These are phyloP conservation scores for Drosophila nr. perissopoda DNA, from an alignment of 2,888 invertebrate species.

Conservation along the genomic window DNA sequence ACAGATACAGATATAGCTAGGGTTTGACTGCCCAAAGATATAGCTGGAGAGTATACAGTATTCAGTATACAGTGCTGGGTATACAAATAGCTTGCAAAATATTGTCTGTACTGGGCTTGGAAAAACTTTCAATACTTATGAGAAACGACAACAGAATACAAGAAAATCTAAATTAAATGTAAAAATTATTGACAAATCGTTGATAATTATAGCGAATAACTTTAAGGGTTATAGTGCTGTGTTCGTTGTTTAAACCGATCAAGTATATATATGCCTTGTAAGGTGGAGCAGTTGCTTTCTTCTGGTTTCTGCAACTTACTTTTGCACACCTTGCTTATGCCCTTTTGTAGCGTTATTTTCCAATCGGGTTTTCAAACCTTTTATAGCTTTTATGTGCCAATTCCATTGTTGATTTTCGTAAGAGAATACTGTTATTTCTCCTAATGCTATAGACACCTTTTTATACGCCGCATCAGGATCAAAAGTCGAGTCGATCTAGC, in stretches of 20 bases:
- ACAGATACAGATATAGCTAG: slow-evolving; percentile 20
- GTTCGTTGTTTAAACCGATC: not conserved
- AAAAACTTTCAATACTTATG: not conserved
- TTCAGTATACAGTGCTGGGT: not conserved
- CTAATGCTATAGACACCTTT: no score
- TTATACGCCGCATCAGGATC: no score
- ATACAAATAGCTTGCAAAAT: not conserved
- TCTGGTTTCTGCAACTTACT: not conserved
- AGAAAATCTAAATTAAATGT: not conserved
- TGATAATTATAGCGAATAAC: not conserved
- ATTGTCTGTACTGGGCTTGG: not conserved
- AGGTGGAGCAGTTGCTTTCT: not conserved
- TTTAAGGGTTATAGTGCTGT: not conserved
- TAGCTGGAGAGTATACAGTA: not conserved
- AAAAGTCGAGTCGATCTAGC: no score
- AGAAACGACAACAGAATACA: not conserved
- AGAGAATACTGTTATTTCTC: no score
- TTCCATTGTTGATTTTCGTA: no score
- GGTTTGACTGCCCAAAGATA: slow-evolving; percentile 3
- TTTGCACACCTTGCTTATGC: no score
- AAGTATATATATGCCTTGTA: not conserved
- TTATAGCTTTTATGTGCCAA: no score
- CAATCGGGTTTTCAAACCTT: no score
- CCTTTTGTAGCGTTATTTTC: no score
- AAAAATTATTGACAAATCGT: accelerated